phyloP scores from a whole-genome alignment of 2,797 vertebrate genomes.

The Gorsachius magnificus region DNA sequence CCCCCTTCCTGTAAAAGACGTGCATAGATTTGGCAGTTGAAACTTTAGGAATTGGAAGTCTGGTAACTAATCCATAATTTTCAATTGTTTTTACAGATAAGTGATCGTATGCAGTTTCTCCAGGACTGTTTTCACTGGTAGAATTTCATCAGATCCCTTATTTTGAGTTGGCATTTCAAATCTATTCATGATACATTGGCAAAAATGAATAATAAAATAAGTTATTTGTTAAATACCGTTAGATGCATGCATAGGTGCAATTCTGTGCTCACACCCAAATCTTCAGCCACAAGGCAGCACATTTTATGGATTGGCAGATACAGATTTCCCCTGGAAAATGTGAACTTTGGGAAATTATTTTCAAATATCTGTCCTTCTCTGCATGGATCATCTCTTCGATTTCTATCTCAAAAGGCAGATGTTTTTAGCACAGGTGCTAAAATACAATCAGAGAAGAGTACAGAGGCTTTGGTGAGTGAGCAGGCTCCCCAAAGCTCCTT shows the following conservation, averaged over 20 bases:
- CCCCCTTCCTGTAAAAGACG: neutral
- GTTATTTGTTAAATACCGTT: constrained; percentile 47
- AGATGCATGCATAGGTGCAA: constrained; percentile 3
- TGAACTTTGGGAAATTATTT: neutral
- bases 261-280: neutral
- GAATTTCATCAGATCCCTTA: neutral
- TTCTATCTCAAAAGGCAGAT: constrained; percentile 41
- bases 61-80: neutral
- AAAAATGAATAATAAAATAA: constrained; percentile 72
- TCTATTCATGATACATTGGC: neutral
- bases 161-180: neutral
- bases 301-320: neutral
- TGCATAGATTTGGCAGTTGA: neutral
- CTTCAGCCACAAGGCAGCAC: neutral
- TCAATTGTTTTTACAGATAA: constrained; percentile 33
- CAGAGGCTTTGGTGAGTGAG: neutral
- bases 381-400: neutral
- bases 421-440: neutral
- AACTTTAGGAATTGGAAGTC: neutral
- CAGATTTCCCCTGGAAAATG: neutral
- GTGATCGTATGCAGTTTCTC: neutral
- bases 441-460: neutral
- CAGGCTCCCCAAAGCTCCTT: neutral
- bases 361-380: neutral
- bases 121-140: neutral